Conservation (phyloP, 2,113 vertebrate species). For the Eidolon helvum region DNA sequence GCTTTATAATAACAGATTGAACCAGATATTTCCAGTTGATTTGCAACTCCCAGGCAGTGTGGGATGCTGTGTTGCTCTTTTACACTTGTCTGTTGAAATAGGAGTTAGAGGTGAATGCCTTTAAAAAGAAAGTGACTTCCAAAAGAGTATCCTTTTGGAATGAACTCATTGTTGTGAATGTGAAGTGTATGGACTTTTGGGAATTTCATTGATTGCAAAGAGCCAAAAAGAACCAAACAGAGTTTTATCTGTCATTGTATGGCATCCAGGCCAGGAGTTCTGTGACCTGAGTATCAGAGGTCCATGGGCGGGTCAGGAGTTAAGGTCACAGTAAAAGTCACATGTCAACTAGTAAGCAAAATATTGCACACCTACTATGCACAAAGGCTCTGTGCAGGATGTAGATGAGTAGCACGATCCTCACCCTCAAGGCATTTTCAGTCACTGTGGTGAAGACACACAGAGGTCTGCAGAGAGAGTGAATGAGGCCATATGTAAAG, state of each 20-base stretch:
- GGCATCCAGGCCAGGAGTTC: neutral
- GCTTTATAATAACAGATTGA: constrained; percentile 30
- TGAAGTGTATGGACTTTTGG: neutral
- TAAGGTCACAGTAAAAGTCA: neutral
- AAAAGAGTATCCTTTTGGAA: neutral
- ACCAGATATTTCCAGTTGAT: constrained; percentile 34
- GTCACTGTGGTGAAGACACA: neutral
- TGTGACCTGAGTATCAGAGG: neutral
- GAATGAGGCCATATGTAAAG: neutral
- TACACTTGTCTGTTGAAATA: neutral
- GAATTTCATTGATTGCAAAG: neutral
- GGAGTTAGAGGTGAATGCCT: neutral
- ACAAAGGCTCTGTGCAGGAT: neutral
- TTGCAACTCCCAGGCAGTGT: neutral
- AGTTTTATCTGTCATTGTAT: neutral
- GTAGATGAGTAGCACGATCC: neutral
- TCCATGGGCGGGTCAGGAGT: neutral
- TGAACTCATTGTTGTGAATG: neutral
- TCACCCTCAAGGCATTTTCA: neutral
- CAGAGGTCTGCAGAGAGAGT: neutral
- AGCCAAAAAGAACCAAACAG: neutral
- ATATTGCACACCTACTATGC: neutral
- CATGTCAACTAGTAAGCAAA: neutral
- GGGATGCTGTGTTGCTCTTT: neutral
- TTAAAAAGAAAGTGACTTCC: neutral